Evolutionary conservation across 2,797 vertebrate species (phyloP).

Genomic region (Masticophis lateralis): DNA sequence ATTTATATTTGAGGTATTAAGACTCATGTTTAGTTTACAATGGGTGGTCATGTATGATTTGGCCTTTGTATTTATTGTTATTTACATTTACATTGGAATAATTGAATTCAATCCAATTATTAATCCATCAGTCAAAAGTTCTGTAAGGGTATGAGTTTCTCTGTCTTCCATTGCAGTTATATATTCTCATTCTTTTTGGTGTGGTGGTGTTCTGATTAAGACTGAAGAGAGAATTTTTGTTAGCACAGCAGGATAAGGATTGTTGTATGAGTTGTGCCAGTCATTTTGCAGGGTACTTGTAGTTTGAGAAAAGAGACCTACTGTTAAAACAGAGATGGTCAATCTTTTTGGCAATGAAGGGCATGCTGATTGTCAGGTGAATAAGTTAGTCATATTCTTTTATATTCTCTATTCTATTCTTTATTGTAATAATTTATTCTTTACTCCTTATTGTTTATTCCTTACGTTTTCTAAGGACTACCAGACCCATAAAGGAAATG

Average conservation of each 20-base stretch:
- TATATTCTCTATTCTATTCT: background rate
- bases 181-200: background rate
- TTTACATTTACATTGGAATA: too few relatives aligned
- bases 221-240: background rate
- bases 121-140: background rate
- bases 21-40: background rate
- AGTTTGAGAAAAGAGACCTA: background rate
- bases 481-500: background rate
- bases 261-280: background rate
- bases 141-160: background rate
- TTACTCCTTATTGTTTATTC: background rate
- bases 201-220: background rate
- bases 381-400: background rate
- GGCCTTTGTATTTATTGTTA: background rate
- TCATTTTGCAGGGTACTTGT: background rate
- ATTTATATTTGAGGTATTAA: background rate
- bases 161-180: background rate
- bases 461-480: background rate
- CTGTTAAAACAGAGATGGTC: background rate
- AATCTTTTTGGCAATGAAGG: background rate
- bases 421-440: background rate
- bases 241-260: background rate
- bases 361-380: background rate
- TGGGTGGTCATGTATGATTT: background rate
- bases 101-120: background rate